Percentiles rank a stretch among this genome's conserved stretches.
These are phyloP conservation scores for Talpa occidentalis DNA, from an alignment of 2,113 vertebrate genomes.

Conservation along the genomic window DNA sequence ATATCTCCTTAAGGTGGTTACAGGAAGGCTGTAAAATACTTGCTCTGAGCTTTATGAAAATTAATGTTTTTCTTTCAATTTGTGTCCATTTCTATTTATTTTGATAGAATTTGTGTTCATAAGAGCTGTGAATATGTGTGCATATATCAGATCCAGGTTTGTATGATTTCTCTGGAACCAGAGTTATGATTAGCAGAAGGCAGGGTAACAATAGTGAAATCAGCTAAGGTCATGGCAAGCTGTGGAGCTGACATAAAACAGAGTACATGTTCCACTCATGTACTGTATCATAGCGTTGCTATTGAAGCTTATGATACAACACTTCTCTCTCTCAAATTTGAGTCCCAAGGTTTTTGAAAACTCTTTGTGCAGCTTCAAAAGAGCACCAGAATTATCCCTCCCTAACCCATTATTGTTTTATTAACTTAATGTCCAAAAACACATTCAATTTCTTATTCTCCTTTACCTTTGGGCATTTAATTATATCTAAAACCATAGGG, in stretches of 20 bases:
- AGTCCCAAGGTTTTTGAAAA: conserved; percentile 15
- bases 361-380: conserved; percentile 36
- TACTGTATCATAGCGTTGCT: accelerated
- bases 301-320: neutral
- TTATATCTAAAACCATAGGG: conserved; percentile 47
- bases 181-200: neutral
- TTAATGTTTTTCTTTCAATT: neutral
- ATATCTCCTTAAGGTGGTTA: neutral
- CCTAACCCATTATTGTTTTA: conserved; percentile 54
- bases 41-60: conserved; percentile 41
- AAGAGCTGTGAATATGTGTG: neutral
- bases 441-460: conserved; percentile 56
- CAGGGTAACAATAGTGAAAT: neutral
- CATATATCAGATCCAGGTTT: neutral
- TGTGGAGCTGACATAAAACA: neutral
- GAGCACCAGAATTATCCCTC: neutral
- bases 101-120: neutral
- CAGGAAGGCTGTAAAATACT: neutral
- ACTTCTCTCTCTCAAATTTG: neutral
- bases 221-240: too few species aligned
- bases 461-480: conserved; percentile 70
- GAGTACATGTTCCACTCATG: neutral
- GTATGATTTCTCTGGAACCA: neutral
- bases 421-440: conserved; percentile 56
- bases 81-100: conserved; percentile 3